A percentile compares a stretch with the other conserved stretches of the same genome.
Evolutionary conservation across 2,113 vertebrate species (phyloP).

Genomic region (Anarrhichthys ocellatus): DNA sequence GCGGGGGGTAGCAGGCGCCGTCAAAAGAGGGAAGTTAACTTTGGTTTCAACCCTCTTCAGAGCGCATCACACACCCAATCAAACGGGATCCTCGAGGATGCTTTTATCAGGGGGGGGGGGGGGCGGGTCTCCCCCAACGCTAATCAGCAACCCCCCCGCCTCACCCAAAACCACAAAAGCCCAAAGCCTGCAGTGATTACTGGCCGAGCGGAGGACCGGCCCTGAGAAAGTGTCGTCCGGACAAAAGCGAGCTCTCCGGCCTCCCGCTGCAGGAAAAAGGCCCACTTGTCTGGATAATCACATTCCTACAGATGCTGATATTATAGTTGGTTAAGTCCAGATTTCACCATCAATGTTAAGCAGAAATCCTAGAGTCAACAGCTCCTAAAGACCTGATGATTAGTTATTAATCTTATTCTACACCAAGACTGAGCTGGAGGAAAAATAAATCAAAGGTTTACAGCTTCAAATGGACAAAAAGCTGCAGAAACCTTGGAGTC

Average conservation of each 20-base stretch:
- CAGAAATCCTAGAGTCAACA: neutral
- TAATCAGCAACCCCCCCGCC: constrained; percentile 54
- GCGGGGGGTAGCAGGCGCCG: constrained; percentile 66
- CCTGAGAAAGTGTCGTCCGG: constrained; percentile 57
- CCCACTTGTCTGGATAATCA: constrained; percentile 45
- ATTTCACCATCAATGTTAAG: neutral
- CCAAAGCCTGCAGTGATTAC: constrained; percentile 61
- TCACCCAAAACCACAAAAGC: constrained; percentile 44
- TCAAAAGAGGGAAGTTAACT: constrained; percentile 84
- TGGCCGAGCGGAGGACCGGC: constrained; percentile 44
- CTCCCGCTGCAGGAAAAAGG: constrained; percentile 44
- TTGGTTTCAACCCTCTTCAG: constrained; percentile 76
- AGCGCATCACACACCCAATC: constrained; percentile 65
- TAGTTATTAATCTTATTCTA: neutral
- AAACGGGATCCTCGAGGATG: constrained; percentile 55
- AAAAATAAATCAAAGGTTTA: neutral
- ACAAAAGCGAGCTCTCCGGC: constrained; percentile 61
- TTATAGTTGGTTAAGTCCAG: neutral
- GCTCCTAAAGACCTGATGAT: neutral
- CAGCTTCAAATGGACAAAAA: neutral
- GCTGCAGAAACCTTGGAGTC: constrained; percentile 61
- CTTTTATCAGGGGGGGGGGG: constrained; percentile 61
- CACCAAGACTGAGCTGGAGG: neutral
- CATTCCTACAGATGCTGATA: constrained; percentile 30
- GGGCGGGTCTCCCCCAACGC: constrained; percentile 44